Base-by-base conservation (phyloP, 2,888 invertebrate species). In the Drosophila subquinaria region DNA sequence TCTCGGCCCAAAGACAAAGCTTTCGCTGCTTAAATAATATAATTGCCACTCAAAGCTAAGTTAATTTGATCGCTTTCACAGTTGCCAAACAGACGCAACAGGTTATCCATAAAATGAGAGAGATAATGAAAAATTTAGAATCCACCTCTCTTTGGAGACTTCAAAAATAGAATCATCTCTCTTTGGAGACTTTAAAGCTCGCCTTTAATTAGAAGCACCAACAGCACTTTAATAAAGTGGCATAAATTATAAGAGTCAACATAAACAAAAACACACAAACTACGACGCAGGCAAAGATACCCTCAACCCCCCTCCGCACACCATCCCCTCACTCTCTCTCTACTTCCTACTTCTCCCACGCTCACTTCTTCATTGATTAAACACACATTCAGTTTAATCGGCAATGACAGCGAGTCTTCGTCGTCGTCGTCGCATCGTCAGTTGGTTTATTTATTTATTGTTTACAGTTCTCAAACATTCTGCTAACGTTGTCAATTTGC, bases 191-290 rank as follows among this genome's bases (percentile, higher is more conserved):
- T 50, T 52, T 40, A 27, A 64, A 56, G 45, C 56, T 47, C 36
- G 55, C 40, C 56, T 68, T 73, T 73, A 79, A 86, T 86, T 76
- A 65, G 59, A 69, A 68, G 64, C 63, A 45, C 78, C 83, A 78
- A 71, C 63, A 81, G 33, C 57, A 55, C 73, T 78, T 80, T 67
- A 76, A 61, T 76, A 81, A 78, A 60, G 59, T 66, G 69, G 72
- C 73, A 82, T 87, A 79, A 78, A 82, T 84, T 76, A 76, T 61
- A 71, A 82, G 66, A 70, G 72, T 88, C 80, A 87, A 87, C 70
- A 84, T 66, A 73, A 75, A 81, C 65, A 82, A 67, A 60, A 62
- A 33, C 60, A 51, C 50, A 64, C 60, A 33, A 53, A 63, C 52
- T 52, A 36, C 68, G 73, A 42, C 65, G 73, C 47, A 66, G 51